A percentile compares a stretch with the other conserved stretches of the same genome.
Conservation (phyloP, 1,140 invertebrate species). For the Drosophila arizonae region DNA sequence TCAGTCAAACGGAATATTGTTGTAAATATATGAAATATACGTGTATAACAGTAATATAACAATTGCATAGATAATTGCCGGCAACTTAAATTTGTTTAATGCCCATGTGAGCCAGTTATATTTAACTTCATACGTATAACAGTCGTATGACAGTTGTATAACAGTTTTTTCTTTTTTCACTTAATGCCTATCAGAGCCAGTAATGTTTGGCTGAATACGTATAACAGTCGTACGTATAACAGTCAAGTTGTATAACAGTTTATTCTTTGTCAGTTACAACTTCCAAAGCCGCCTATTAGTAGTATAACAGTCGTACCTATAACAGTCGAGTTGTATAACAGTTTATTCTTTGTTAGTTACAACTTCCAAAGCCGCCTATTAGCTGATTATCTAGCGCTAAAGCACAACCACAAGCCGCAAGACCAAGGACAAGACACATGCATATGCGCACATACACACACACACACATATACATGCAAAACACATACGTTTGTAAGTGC, state of each 20-base stretch:
- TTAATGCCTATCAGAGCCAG: no score
- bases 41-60: conserved; percentile 3
- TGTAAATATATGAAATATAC: no score
- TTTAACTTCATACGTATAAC: no score
- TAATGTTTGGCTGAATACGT: no score
- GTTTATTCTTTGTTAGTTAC: not conserved
- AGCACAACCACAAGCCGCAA: conserved; percentile 1
- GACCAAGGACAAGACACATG: not conserved
- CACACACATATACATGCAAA: not conserved
- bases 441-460: not conserved
- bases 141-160: no score
- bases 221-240: conserved; percentile 3
- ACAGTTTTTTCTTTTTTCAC: no score
- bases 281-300: conserved; percentile 7
- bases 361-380: conserved; percentile 6
- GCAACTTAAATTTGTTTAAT: no score
- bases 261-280: not conserved
- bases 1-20: no score
- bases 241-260: conserved; percentile 15
- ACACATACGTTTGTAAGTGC: conserved; percentile 1
- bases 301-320: no score
- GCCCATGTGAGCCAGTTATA: no score
- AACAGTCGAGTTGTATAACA: conserved; percentile 18
- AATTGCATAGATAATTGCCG: no score
- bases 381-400: conserved; percentile 7